Evolutionary conservation across 2,888 invertebrate species (phyloP).

Genomic region (Liopterus haemorrhoidalis): DNA sequence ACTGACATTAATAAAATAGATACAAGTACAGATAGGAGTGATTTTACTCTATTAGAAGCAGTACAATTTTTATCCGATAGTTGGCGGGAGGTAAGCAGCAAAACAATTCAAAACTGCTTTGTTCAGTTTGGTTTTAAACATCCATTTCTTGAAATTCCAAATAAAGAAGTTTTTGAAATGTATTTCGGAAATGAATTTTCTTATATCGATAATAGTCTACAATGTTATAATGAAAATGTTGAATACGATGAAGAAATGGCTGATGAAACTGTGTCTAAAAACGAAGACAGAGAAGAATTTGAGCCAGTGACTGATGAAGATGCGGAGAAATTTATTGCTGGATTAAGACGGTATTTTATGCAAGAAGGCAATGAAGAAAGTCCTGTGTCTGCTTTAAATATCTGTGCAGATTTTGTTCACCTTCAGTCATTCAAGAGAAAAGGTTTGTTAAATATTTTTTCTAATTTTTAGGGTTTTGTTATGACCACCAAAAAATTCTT

Average conservation of each 20-base stretch:
- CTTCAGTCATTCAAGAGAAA: too few relatives aligned
- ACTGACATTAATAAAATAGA: constrained; percentile 24
- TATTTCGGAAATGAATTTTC: constrained; percentile 14
- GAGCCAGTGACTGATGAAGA: constrained; percentile 23
- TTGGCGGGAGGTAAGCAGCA: constrained; percentile 21
- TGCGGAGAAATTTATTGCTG: constrained; percentile 23
- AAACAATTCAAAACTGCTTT: constrained; percentile 25
- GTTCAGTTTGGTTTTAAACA: constrained; percentile 20
- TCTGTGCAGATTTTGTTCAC: constrained; percentile 27
- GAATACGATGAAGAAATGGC: constrained; percentile 20
- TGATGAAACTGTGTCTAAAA: constrained; percentile 20
- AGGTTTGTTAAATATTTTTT: too few relatives aligned
- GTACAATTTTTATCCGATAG: constrained; percentile 26
- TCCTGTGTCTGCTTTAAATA: constrained; percentile 20
- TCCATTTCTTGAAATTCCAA: constrained; percentile 10
- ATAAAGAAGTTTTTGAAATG: constrained; percentile 11
- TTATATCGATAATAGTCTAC: constrained; percentile 22
- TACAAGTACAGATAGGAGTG: constrained; percentile 8
- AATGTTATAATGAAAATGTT: constrained; percentile 20
- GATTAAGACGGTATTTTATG: constrained; percentile 26
- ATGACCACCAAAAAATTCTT: too few relatives aligned
- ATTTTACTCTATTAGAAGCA: constrained; percentile 13
- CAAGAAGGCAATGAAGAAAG: constrained; percentile 25
- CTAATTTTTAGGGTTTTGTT: too few relatives aligned
- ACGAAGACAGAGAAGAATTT: constrained; percentile 19